Base-by-base conservation (phyloP, 1,140 invertebrate species). In the Melitaea cinxia region DNA sequence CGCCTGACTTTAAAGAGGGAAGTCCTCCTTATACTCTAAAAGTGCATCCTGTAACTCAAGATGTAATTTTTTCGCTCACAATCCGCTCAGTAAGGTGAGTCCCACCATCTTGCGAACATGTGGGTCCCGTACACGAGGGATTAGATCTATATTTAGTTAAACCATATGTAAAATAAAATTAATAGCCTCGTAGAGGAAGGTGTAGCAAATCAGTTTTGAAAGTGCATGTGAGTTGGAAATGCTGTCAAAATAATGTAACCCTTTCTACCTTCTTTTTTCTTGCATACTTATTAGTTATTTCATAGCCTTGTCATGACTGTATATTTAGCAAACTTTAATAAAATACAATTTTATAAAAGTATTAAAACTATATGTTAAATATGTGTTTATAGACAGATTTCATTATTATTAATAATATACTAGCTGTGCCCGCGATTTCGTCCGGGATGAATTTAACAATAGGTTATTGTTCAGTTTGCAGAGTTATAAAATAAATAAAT, bases 11-110 rank as follows among this genome's bases (percentile, higher is more conserved):
- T 26, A 19, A 28, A 50, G n/a, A n/a, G 60, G n/a, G 24, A n/a
- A 66, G 57, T 60, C 68, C 50, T 72, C 72, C 72, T 80, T 78
- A 84, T 80, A 66, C 72, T 65, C 54, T 56, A 53, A 78, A 75
- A 82, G 73, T 76, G 77, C 82, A 88, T 89, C 86, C 86, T 88
- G 86, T 89, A 89, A 89, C 65, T 68, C 70, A 85, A 89, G 83
- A 82, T 76, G 79, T 74, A 64, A 58, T 75, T 88, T 88, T 89
- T 85, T 85, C 81, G 74, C 62, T 70, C 60, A 52, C 80, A 82
- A 85, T 82, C 79, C 73, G 74, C 77, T 78, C 73, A 72, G 80
- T 78, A 87, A 86, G 81, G 75, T 79, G 85, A 84, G 67, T 75
- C 75, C 55, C 72, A 60, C 73, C 86, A 89, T 88, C 77, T 89